Conservation (phyloP, 2,797 vertebrate genomes). For the Micrastur ruficollis region DNA sequence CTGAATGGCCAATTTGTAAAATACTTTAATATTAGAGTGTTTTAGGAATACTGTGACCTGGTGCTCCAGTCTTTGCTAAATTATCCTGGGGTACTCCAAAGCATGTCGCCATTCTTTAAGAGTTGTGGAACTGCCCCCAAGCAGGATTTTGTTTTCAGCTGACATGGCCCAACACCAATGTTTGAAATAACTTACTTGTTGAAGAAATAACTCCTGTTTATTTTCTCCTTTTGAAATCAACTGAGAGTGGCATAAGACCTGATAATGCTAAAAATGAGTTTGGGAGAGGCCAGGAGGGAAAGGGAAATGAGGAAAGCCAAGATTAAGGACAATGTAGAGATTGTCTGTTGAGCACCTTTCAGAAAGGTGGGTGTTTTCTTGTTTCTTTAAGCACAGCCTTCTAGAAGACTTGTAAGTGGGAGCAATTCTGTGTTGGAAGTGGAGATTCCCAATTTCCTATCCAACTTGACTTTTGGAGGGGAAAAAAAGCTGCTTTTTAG, state of each 20-base stretch:
- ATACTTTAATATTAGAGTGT: not conserved
- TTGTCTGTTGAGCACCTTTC: not conserved
- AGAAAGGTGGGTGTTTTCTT: not conserved
- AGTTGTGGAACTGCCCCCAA: not conserved
- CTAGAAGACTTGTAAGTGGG: not conserved
- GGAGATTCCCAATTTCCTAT: not conserved
- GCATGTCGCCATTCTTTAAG: not conserved
- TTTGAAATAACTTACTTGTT: not conserved
- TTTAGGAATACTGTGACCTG: not conserved
- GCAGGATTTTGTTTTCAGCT: not conserved
- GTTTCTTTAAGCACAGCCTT: not conserved
- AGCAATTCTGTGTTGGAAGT: not conserved
- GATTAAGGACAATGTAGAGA: not conserved
- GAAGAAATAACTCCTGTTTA: not conserved
- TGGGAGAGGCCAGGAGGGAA: not conserved
- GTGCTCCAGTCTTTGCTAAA: not conserved
- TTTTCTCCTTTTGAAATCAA: not conserved
- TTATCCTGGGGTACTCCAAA: not conserved
- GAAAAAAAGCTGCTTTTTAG: not conserved
- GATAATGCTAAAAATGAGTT: not conserved
- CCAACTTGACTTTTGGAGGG: not conserved
- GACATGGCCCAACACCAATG: not conserved
- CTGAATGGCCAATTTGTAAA: not conserved
- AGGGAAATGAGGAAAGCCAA: not conserved
- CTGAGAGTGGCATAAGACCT: not conserved